Base-by-base conservation (phyloP, 2,797 vertebrate genomes). In the Agapornis canus region DNA sequence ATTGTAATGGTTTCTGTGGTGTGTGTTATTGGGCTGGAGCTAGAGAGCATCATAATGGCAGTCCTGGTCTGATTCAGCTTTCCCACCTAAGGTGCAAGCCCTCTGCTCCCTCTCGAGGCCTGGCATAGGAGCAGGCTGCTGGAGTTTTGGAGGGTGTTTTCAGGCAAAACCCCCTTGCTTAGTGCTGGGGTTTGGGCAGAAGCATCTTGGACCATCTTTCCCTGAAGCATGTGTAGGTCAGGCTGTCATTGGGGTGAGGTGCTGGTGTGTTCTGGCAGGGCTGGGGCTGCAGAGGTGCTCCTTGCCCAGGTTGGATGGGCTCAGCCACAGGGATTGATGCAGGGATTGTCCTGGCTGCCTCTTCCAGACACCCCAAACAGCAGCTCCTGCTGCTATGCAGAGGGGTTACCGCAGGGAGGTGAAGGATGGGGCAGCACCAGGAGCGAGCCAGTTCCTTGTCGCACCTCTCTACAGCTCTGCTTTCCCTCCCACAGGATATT, bases 401-500 rank as follows among this genome's bases (percentile, higher is more conserved):
- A 37, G 26, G 43, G 18, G 5, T 27, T 9, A 10, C 26, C 8
- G 26, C 1, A 1, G 21, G 29, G 27, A 29, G 29, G 1, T 0
- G 2, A 5, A 18, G 48, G 10, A 12, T 13, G 45, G 39, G 54
- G 7, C 57, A 51, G 43, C 25, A 26, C 48, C 20, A 3, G 64
- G 23, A 31, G 35, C 0, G 2, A 61, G 35, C 14, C 1, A 8
- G 16, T 54, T 71, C 32, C 56, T 82, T 2, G 0, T 32, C 57
- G 14, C 57, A 1, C 66, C 52, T 90, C 2, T 2, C 82, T 75
- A 20, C 43, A 82, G 31, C 70, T 90, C 81, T 98, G 66, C 68
- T 90, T 89, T 92, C 71, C 60, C 52, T 85, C 90, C 95, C 9
- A 3, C 98, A 99, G 98, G 98, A 98, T 99, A 95, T 99, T 99